phyloP scores from a whole-genome alignment of 2,113 vertebrate species.

The Labeo rohita region DNA sequence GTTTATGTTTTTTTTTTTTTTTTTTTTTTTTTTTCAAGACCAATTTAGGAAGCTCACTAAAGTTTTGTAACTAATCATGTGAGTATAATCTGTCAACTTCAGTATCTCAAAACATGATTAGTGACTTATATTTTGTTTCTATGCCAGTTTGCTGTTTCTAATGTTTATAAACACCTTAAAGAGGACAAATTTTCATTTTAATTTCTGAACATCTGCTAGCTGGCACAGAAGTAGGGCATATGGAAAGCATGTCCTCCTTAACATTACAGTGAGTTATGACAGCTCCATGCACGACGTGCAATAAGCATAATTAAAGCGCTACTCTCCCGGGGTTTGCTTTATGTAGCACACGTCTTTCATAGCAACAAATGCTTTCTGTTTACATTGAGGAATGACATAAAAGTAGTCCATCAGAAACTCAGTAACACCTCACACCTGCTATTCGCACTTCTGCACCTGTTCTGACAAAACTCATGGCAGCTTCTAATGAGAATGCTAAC shows the following conservation, averaged over 20 bases:
- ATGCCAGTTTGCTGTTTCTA: constrained; percentile 4
- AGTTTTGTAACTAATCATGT: not conserved
- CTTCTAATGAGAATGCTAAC: not conserved
- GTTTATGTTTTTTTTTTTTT: not conserved
- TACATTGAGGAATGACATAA: not conserved
- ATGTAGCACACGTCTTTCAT: not conserved
- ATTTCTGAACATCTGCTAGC: constrained; percentile 15
- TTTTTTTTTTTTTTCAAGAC: not conserved
- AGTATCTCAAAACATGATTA: not conserved
- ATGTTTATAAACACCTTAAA: constrained; percentile 8
- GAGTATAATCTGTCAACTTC: not conserved
- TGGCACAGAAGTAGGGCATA: constrained; percentile 21
- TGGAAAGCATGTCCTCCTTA: constrained; percentile 4
- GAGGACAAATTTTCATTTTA: not conserved
- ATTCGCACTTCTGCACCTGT: not conserved
- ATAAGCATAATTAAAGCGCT: not conserved
- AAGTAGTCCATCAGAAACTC: not conserved
- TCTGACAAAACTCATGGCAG: not conserved
- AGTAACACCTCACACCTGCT: not conserved
- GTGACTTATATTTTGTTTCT: not conserved
- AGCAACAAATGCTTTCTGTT: not conserved
- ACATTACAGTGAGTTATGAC: constrained; percentile 14
- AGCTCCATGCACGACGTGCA: not conserved
- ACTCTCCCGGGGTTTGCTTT: not conserved
- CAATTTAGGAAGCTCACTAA: not conserved